Conservation (phyloP, 53 echinoderm and acorn worm species). For the Henricia sp. region DNA sequence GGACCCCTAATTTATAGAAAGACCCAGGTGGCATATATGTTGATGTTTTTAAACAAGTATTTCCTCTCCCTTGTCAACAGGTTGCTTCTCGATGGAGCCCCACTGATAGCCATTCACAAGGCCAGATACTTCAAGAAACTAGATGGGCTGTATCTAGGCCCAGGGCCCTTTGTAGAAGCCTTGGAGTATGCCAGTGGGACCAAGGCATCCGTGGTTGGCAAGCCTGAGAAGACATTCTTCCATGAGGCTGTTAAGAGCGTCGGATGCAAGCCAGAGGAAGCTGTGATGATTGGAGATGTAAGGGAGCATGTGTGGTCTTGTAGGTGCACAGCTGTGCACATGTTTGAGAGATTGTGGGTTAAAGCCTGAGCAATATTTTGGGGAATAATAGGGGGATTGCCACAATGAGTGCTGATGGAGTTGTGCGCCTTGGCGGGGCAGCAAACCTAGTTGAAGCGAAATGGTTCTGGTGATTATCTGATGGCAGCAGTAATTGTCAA, state of each 20-base stretch:
- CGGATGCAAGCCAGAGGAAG: constrained; percentile 77
- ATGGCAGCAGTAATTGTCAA: too few relatives aligned
- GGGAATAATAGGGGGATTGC: too few relatives aligned
- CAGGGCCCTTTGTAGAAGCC: constrained; percentile 88
- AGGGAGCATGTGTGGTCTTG: too few relatives aligned
- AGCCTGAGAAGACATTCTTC: constrained; percentile 91
- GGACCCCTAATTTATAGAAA: too few relatives aligned
- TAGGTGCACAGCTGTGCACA: too few relatives aligned
- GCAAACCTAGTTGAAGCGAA: too few relatives aligned
- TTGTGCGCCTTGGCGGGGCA: too few relatives aligned
- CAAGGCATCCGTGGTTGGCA: constrained; percentile 82
- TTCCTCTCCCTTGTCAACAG: constrained; percentile 43
- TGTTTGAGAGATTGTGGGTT: too few relatives aligned
- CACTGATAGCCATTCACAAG: constrained; percentile 91
- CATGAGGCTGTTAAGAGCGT: constrained; percentile 73
- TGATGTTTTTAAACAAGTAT: background rate
- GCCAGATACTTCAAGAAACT: constrained; percentile 86
- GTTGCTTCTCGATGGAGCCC: constrained; percentile 78
- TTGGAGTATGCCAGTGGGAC: constrained; percentile 88
- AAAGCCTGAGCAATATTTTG: too few relatives aligned
- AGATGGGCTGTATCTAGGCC: constrained; percentile 92
- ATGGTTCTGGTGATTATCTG: too few relatives aligned
- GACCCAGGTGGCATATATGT: too few relatives aligned
- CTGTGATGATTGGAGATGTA: constrained; percentile 99
- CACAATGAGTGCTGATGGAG: too few relatives aligned